Conservation (phyloP, 1,140 invertebrate genomes). For the Aphelenchoides avenae region DNA sequence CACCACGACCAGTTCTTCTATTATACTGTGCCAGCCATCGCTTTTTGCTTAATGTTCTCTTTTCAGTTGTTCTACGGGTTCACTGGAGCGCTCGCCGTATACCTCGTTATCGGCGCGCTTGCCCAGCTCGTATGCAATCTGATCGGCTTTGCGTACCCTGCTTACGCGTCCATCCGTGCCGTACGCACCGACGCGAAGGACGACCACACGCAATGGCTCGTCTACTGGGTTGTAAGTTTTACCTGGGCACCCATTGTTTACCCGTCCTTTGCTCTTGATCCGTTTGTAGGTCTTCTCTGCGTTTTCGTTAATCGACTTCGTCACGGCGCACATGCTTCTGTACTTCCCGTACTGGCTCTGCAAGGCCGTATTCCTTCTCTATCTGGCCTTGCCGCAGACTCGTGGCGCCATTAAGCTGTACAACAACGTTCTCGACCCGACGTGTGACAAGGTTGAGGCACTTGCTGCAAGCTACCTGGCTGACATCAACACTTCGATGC, state of each 20-base stretch:
- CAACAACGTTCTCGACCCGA: conserved; percentile 23
- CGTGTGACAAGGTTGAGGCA: conserved; percentile 22
- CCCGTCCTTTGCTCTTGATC: too few species aligned
- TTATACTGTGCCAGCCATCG: neutral
- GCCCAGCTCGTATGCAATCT: conserved; percentile 39
- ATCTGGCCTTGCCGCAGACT: conserved; percentile 33
- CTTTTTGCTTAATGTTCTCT: neutral
- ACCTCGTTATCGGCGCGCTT: conserved; percentile 32
- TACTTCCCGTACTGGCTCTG: conserved; percentile 36
- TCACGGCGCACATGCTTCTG: conserved; percentile 73
- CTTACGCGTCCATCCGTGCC: conserved; percentile 28
- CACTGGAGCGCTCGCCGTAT: conserved; percentile 17
- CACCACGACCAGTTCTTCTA: neutral
- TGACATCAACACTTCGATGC: too few species aligned
- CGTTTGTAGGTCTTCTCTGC: too few species aligned
- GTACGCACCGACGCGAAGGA: conserved; percentile 36
- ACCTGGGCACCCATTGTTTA: too few species aligned
- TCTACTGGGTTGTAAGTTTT: conserved; percentile 48
- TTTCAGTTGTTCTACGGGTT: conserved; percentile 31
- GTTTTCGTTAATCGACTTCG: conserved; percentile 61
- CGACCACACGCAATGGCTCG: conserved; percentile 47
- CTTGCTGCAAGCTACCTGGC: too few species aligned
- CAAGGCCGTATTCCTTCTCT: conserved; percentile 42
- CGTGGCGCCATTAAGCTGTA: conserved; percentile 22
- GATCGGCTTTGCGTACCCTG: conserved; percentile 35